Conservation (phyloP, 37 sponge, comb jelly and placozoan genomes). For the Bolinopsis microptera region DNA sequence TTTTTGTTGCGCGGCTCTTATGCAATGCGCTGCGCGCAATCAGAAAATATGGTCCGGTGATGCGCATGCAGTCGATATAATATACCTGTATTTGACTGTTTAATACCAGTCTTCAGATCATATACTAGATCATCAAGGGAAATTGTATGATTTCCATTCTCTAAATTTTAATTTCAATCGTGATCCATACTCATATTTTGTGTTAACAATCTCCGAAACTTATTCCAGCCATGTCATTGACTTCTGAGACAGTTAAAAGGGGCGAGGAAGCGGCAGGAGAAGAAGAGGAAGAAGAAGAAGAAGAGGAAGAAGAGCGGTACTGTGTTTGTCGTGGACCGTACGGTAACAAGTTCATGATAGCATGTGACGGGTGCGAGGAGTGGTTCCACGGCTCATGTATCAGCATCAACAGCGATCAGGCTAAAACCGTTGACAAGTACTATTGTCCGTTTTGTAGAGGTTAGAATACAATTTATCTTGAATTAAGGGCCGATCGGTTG, state of each 20-base stretch:
- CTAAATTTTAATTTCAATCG: too few species aligned
- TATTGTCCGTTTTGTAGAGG: slow-evolving; percentile 56
- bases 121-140: too few species aligned
- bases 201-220: too few species aligned
- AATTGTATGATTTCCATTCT: too few species aligned
- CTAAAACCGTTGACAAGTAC: slow-evolving; percentile 46
- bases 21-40: too few species aligned
- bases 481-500: not conserved
- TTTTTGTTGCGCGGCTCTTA: too few species aligned
- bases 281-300: not conserved
- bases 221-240: not conserved
- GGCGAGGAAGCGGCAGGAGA: not conserved
- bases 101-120: too few species aligned
- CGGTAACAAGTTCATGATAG: slow-evolving; percentile 64
- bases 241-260: not conserved
- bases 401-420: slow-evolving; percentile 32
- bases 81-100: too few species aligned
- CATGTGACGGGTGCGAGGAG: slow-evolving; percentile 51
- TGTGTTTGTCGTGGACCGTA: slow-evolving; percentile 20
- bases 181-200: too few species aligned
- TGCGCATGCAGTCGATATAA: too few species aligned
- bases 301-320: not conserved
- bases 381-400: slow-evolving; percentile 61
- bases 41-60: too few species aligned
- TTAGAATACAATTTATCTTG: not conserved